Conservation (phyloP, 2,797 vertebrate genomes). For the Danio jaintianensis region DNA sequence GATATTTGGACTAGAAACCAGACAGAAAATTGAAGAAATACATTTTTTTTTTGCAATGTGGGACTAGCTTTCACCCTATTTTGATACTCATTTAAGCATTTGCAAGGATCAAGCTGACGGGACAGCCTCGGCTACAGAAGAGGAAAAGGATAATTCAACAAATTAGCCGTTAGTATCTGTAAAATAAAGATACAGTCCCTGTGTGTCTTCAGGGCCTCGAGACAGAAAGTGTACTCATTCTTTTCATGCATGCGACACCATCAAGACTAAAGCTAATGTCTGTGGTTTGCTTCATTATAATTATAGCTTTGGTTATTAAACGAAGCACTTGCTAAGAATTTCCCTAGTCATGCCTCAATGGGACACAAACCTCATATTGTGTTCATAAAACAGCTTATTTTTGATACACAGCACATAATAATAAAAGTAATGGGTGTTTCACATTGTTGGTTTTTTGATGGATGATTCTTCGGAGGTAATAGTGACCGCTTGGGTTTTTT, state of each 20-base stretch:
- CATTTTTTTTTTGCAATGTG: too few species aligned
- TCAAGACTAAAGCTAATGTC: conserved; percentile 9
- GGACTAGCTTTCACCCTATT: conserved; percentile 5
- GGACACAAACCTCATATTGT: conserved; percentile 1
- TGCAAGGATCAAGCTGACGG: conserved; percentile 13
- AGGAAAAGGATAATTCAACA: conserved; percentile 41
- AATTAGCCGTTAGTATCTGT: conserved; percentile 43
- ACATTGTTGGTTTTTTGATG: conserved; percentile 4
- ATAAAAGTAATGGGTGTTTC: conserved; percentile 13
- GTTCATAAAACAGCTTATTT: background rate
- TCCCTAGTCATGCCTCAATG: conserved; percentile 13
- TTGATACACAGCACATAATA: conserved; percentile 7
- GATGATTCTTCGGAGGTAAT: background rate
- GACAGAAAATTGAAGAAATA: too few species aligned
- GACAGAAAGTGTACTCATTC: conserved; percentile 18
- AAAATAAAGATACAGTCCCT: conserved; percentile 30
- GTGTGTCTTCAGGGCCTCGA: conserved; percentile 20
- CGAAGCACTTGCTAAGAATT: background rate
- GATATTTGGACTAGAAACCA: too few species aligned
- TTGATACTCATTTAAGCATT: conserved; percentile 30
- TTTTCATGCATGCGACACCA: background rate
- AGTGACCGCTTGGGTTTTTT: background rate
- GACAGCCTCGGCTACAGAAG: background rate
- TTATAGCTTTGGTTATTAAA: conserved; percentile 27
- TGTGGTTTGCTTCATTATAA: conserved; percentile 18